These are phyloP conservation scores for Caenorhabditis briggsae DNA, from an alignment of 1,140 invertebrate genomes.

Conservation along the genomic window DNA sequence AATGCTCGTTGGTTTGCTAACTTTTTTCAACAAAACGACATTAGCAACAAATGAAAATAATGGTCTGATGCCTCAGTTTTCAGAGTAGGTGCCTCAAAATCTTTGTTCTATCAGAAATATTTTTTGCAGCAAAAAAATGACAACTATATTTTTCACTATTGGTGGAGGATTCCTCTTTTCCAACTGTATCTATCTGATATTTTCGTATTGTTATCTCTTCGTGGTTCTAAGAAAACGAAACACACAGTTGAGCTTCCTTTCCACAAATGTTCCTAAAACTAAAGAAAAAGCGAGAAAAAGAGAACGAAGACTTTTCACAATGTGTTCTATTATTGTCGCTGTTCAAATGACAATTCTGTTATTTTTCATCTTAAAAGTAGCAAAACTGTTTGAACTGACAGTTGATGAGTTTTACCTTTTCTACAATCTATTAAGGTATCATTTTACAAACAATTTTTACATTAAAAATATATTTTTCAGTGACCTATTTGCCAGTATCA, in stretches of 20 bases:
- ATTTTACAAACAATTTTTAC: no score
- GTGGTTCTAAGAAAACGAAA: conserved; percentile 5
- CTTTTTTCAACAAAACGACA: conserved; percentile 35
- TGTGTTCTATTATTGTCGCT: conserved; percentile 38
- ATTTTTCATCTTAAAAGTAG: conserved; percentile 13
- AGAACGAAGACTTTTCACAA: conserved; percentile 14
- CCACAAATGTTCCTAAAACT: not conserved
- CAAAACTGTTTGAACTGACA: not conserved
- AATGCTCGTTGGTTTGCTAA: not conserved
- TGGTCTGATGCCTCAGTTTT: not conserved
- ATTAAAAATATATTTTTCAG: not conserved
- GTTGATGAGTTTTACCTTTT: conserved; percentile 44
- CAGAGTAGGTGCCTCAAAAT: not conserved
- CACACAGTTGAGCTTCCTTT: not conserved
- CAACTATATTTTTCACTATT: conserved; percentile 20
- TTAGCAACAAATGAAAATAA: not conserved
- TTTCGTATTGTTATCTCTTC: conserved; percentile 14
- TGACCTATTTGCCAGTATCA: conserved; percentile 38
- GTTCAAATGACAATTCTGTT: conserved; percentile 38
- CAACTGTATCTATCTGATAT: conserved; percentile 14
- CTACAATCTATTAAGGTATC: conserved; percentile 7
- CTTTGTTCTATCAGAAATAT: not conserved
- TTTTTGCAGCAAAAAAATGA: conserved; percentile 26
- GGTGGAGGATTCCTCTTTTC: not conserved
- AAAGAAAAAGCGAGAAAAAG: not conserved